Base-by-base conservation (phyloP, 2,797 vertebrate genomes). In the Sebastes minor region DNA sequence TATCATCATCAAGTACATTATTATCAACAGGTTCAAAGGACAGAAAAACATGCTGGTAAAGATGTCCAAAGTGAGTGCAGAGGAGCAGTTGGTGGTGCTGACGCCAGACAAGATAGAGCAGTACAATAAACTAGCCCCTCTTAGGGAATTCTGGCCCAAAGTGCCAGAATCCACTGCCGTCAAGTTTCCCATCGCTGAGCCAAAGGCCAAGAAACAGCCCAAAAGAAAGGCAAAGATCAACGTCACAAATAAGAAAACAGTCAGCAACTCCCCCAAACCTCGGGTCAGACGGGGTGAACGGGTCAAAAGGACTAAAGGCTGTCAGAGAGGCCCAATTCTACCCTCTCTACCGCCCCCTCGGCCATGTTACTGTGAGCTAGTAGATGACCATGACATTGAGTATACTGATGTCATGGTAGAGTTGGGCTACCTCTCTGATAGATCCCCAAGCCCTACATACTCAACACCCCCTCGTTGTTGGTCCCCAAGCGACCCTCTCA, bases 31-130 rank as follows among this genome's bases (percentile, higher is more conserved):
- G 84, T 99, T 99, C 92, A 99, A 98, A 96, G 99, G 98, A 69
- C 97, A 98, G 91, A 99, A 99, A 94, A 99, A 99, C 94, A 99
- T 99, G 99, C 91, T 99, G 94, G 97, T 99, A 84, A 99, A 98
- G 88, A 95, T 99, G 94, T 96, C 96, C 66, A 99, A 97, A 96
- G 93, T 99, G 92, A 97, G 96, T 79, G 93, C 95, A 73, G 96
- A 95, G 76, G 97, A 99, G 90, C 95, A 97, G 87, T 85, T 94
- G 79, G 98, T 99, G 75, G 75, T 95, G 83, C 93, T 99, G 89
- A 99, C 98, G 16, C 96, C 97, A 72, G 95, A 97, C 71, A 99
- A 97, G 89, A 93, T 99, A 81, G 93, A 97, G 72, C 91, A 95
- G 18, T 99, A 98, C 91, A 93, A 94, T 86, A 97, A 97, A 89